Evolutionary conservation across 2,888 invertebrate species (phyloP).

Genomic region (Agrotis puta): DNA sequence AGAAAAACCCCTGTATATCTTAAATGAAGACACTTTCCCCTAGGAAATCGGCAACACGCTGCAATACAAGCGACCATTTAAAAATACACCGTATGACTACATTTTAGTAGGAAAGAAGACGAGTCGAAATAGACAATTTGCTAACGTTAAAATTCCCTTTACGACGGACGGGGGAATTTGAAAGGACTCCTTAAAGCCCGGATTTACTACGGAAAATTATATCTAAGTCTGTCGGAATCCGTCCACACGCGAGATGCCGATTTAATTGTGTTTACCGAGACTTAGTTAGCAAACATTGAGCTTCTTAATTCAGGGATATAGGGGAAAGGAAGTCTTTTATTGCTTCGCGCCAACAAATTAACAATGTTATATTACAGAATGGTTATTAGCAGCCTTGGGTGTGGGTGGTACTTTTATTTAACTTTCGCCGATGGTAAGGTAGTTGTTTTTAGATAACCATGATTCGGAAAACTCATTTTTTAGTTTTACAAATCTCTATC

Average conservation of each 20-base stretch:
- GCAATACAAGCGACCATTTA: constrained; percentile 39
- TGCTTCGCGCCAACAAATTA: constrained; percentile 68
- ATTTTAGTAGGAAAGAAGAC: constrained; percentile 53
- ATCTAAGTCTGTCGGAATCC: constrained; percentile 81
- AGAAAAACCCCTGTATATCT: constrained; percentile 33
- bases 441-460: background rate
- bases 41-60: constrained; percentile 45
- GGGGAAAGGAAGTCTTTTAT: constrained; percentile 71
- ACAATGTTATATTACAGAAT: constrained; percentile 59
- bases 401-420: constrained; percentile 34
- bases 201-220: constrained; percentile 85
- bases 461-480: background rate
- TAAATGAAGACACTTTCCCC: constrained; percentile 54
- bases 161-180: constrained; percentile 74
- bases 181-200: constrained; percentile 79
- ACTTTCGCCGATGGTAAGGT: constrained; percentile 6
- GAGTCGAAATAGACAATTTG: constrained; percentile 66
- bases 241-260: constrained; percentile 84
- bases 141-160: constrained; percentile 77
- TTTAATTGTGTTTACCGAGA: constrained; percentile 88
- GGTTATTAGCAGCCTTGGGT: constrained; percentile 49
- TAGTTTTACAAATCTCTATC: background rate
- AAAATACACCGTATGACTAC: constrained; percentile 48
- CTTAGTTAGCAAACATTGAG: constrained; percentile 83
- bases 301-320: constrained; percentile 78